phyloP scores from a whole-genome alignment of 2,888 invertebrate genomes.

The Lycia hirtaria region DNA sequence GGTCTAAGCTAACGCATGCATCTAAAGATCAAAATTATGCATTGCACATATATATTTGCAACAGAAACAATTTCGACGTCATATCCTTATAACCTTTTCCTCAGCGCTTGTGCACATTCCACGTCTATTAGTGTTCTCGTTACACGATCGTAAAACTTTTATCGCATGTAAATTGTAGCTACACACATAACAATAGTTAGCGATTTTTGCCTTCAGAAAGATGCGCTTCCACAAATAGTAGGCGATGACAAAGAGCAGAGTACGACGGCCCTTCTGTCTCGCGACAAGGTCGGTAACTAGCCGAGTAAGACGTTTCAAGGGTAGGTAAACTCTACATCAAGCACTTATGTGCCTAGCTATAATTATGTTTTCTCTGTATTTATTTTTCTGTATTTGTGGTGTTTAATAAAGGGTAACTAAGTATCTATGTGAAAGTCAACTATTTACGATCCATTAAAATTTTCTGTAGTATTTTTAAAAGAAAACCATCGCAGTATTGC shows the following conservation, averaged over 20 bases:
- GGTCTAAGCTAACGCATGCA: too few species aligned
- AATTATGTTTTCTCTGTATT: too few species aligned
- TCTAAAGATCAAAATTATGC: too few species aligned
- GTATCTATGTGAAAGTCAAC: constrained; percentile 14
- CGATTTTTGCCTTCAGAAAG: constrained; percentile 27
- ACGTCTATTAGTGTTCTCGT: constrained; percentile 10
- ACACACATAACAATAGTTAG: constrained; percentile 13
- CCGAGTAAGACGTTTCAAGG: constrained; percentile 31
- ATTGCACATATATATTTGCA: background rate
- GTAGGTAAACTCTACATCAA: constrained; percentile 9
- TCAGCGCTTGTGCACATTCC: constrained; percentile 6
- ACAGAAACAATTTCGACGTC: constrained; percentile 3
- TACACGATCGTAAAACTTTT: constrained; percentile 30
- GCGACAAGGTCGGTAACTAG: constrained; percentile 36
- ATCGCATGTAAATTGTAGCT: constrained; percentile 18
- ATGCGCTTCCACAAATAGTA: constrained; percentile 33
- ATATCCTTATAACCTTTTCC: background rate
- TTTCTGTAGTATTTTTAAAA: background rate
- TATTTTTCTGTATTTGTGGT: too few species aligned
- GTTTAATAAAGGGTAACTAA: too few species aligned
- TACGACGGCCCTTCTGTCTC: constrained; percentile 43
- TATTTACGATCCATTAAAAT: background rate
- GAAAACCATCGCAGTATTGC: background rate
- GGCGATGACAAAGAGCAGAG: constrained; percentile 40
- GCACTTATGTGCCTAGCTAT: too few species aligned